These are phyloP conservation scores for Crotalus horridus DNA, from an alignment of 2,113 vertebrate genomes.

Conservation along the genomic window DNA sequence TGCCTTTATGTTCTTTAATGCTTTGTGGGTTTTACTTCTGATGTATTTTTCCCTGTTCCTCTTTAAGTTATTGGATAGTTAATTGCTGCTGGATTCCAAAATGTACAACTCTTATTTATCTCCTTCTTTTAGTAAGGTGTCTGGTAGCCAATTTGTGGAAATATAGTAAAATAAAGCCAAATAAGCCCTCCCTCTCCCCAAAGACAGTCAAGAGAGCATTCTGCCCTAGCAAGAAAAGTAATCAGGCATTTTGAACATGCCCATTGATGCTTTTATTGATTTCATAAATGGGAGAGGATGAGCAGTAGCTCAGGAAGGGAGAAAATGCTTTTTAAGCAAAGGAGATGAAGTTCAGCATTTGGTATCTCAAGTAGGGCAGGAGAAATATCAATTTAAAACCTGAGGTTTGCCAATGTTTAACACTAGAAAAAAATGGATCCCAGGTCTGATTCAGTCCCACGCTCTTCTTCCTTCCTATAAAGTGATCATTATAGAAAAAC, in stretches of 20 bases:
- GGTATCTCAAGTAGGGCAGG: not conserved
- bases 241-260: not conserved
- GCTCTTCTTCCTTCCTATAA: not conserved
- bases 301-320: not conserved
- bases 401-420: not conserved
- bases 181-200: not conserved
- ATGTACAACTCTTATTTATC: not conserved
- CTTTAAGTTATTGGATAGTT: too few relatives aligned
- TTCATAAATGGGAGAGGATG: not conserved
- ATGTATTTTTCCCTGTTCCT: not conserved
- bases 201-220: not conserved
- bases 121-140: not conserved
- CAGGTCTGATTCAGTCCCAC: not conserved
- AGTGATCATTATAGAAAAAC: not conserved
- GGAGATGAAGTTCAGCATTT: not conserved
- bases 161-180: not conserved
- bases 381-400: not conserved
- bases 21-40: not conserved
- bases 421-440: not conserved
- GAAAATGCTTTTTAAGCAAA: not conserved
- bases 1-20: not conserved
- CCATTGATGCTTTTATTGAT: not conserved
- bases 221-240: not conserved
- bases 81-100: not conserved
- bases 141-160: not conserved